Evolutionary conservation across 2,113 vertebrate genomes (phyloP).

Genomic region (Chaetodon trifascialis): DNA sequence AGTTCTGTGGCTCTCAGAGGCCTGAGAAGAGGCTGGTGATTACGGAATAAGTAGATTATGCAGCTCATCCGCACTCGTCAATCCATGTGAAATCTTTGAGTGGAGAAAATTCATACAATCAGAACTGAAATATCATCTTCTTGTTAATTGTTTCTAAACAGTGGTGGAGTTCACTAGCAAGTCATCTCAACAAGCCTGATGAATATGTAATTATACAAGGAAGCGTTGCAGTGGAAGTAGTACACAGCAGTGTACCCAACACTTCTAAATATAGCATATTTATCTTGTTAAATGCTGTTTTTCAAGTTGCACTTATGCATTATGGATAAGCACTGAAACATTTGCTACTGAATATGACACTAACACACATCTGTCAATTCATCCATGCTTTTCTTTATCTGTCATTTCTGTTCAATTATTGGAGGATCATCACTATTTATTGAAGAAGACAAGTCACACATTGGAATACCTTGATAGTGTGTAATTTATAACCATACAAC

Average conservation of each 20-base stretch:
- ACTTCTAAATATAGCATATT: background rate
- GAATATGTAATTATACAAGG: constrained; percentile 8
- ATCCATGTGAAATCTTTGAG: constrained; percentile 7
- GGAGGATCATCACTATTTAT: background rate
- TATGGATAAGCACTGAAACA: constrained; percentile 11
- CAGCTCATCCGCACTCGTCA: constrained; percentile 22
- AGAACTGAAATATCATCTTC: constrained; percentile 29
- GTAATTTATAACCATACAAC: background rate
- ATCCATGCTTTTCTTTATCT: background rate
- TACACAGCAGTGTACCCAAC: background rate
- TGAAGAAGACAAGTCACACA: background rate
- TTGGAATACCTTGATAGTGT: background rate
- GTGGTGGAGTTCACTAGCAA: background rate
- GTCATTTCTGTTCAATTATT: background rate
- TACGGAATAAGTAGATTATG: constrained; percentile 46
- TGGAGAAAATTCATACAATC: constrained; percentile 7
- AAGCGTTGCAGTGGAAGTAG: background rate
- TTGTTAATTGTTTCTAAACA: constrained; percentile 29
- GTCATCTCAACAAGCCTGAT: constrained; percentile 13
- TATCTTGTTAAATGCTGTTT: constrained; percentile 4
- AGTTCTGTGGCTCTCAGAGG: constrained; percentile 1
- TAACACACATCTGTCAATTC: background rate
- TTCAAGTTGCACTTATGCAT: background rate
- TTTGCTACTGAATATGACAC: constrained; percentile 3
- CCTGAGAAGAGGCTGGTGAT: constrained; percentile 38